Evolutionary conservation across 2,888 invertebrate genomes (phyloP).

Genomic region (Homarus gammarus): DNA sequence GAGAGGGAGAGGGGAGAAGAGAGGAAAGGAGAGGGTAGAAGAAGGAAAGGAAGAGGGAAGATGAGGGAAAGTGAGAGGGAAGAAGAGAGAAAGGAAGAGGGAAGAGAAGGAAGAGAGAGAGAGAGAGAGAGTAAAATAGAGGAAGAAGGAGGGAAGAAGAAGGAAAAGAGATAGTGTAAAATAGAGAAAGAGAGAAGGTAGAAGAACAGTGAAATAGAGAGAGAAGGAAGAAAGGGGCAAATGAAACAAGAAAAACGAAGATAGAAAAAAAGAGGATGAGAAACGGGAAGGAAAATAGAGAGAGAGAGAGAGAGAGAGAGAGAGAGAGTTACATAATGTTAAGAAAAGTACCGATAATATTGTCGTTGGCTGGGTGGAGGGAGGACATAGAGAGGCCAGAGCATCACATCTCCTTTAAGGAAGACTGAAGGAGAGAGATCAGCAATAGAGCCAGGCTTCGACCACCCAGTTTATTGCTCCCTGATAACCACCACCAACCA

Average conservation of each 20-base stretch:
- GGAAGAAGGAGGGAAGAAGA: not conserved
- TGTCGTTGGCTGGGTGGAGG: conserved; percentile 16
- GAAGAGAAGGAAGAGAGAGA: too few relatives aligned
- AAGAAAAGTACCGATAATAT: conserved; percentile 51
- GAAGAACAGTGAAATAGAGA: not conserved
- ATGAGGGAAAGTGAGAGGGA: too few relatives aligned
- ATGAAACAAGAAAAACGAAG: not conserved
- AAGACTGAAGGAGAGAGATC: conserved; percentile 70
- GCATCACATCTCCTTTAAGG: conserved; percentile 60
- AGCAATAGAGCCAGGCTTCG: conserved; percentile 49
- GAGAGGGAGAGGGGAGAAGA: too few relatives aligned
- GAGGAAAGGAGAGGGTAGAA: too few relatives aligned
- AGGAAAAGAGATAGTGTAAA: too few relatives aligned
- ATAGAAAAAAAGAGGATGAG: not conserved
- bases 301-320: conserved; percentile 12
- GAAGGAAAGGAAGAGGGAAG: too few relatives aligned
- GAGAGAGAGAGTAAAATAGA: too few relatives aligned
- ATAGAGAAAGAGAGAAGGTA: not conserved
- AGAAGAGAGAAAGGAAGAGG: too few relatives aligned
- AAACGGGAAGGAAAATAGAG: not conserved
- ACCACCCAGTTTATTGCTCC: conserved; percentile 29
- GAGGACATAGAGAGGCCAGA: too few relatives aligned
- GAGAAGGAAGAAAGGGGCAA: not conserved
- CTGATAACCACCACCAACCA: conserved; percentile 33
- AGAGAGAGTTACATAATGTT: not conserved